Evolutionary conservation across 2,113 vertebrate species (phyloP).

Genomic region (Percopsis transmontana): DNA sequence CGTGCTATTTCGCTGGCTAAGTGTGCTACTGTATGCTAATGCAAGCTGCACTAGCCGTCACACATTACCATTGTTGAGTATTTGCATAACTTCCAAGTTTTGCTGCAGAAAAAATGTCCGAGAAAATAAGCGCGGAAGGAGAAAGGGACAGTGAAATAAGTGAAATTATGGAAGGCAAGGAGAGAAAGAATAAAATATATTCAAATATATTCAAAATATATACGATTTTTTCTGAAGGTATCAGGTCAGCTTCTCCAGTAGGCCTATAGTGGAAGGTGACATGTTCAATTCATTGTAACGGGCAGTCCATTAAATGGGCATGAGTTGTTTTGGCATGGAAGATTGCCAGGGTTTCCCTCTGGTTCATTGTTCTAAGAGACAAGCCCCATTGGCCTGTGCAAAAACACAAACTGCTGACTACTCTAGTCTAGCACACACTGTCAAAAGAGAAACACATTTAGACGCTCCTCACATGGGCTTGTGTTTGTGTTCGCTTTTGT

Average conservation of each 20-base stretch:
- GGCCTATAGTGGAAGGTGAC: constrained; percentile 17
- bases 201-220: background rate
- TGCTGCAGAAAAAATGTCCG: constrained; percentile 41
- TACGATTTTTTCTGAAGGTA: background rate
- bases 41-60: constrained; percentile 51
- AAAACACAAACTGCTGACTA: background rate
- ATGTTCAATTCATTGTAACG: background rate
- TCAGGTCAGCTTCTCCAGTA: background rate
- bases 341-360: background rate
- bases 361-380: background rate
- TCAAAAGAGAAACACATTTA: background rate
- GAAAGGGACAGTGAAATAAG: background rate
- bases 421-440: background rate
- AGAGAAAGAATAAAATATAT: background rate
- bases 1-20: constrained; percentile 51
- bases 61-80: constrained; percentile 59
- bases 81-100: constrained; percentile 63
- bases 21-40: constrained; percentile 66
- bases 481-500: constrained; percentile 24
- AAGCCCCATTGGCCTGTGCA: background rate
- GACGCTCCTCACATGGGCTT: background rate
- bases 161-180: background rate
- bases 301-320: background rate
- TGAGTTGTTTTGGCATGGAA: background rate
- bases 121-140: background rate